A percentile compares a stretch with the other conserved stretches of the same genome.
Conservation (phyloP, 2,888 invertebrate species). For the Epiblema foenella region DNA sequence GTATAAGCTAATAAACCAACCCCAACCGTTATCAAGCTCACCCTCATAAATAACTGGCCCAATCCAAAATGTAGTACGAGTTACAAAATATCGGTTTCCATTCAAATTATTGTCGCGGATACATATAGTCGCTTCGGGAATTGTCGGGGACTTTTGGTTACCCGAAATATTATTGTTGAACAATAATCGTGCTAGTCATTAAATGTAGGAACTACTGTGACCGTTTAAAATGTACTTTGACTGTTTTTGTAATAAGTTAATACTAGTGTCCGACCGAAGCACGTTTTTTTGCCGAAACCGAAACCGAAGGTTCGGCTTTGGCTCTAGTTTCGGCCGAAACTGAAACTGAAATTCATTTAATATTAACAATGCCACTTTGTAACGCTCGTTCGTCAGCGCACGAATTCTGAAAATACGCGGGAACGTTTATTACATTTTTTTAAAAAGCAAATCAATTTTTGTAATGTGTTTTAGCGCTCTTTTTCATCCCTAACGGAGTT, state of each 20-base stretch:
- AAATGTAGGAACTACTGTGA: not conserved
- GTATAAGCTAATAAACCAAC: constrained; percentile 65
- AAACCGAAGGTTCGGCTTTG: too few relatives aligned
- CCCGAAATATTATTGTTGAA: constrained; percentile 13
- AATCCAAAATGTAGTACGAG: constrained; percentile 70
- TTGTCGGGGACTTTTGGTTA: constrained; percentile 17
- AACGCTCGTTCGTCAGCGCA: too few relatives aligned
- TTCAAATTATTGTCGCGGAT: constrained; percentile 61
- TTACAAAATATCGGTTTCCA: constrained; percentile 66
- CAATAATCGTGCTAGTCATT: constrained; percentile 8
- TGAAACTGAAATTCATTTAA: not conserved
- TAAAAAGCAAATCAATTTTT: too few relatives aligned
- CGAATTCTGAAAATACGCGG: too few relatives aligned
- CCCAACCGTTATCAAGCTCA: constrained; percentile 72
- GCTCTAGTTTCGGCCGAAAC: too few relatives aligned
- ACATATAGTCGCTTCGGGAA: constrained; percentile 36
- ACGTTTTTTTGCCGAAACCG: too few relatives aligned
- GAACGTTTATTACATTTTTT: too few relatives aligned
- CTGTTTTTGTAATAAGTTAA: not conserved
- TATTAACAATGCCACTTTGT: too few relatives aligned
- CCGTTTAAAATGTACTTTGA: not conserved
- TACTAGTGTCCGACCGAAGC: too few relatives aligned
- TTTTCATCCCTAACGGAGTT: too few relatives aligned
- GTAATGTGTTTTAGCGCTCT: too few relatives aligned
- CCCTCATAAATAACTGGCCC: constrained; percentile 72